A percentile compares a stretch with the other conserved stretches of the same genome.
Conservation (phyloP, 2,113 vertebrate genomes). For the Cheirogaleus medius region DNA sequence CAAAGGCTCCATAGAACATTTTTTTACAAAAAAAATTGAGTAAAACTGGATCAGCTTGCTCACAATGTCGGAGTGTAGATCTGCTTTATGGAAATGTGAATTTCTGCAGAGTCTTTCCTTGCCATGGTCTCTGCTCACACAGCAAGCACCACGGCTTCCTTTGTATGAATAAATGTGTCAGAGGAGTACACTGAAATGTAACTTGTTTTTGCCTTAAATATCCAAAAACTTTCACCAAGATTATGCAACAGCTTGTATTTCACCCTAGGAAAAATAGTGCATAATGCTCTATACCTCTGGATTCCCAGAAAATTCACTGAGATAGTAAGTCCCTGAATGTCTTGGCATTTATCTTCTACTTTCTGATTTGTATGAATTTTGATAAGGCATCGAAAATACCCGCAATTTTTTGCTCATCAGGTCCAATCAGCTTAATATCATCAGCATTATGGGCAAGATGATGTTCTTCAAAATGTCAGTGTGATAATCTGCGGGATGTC, state of each 20-base stretch:
- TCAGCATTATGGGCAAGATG: background rate
- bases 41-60: background rate
- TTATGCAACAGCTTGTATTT: background rate
- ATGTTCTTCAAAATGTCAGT: background rate
- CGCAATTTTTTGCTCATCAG: background rate
- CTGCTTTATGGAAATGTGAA: too few species aligned
- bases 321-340: background rate
- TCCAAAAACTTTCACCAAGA: background rate
- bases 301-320: background rate
- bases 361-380: background rate
- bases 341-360: background rate
- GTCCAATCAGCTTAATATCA: background rate
- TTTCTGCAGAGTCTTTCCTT: background rate
- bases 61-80: background rate
- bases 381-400: background rate
- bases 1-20: background rate
- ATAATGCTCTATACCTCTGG: background rate
- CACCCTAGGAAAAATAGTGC: background rate
- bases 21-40: background rate
- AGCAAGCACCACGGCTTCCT: background rate
- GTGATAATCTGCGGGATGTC: background rate
- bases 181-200: background rate
- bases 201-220: background rate
- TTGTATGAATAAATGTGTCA: background rate
- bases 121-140: background rate